Evolutionary conservation across 2,113 vertebrate species (phyloP).

Genomic region (Smithornis capensis): DNA sequence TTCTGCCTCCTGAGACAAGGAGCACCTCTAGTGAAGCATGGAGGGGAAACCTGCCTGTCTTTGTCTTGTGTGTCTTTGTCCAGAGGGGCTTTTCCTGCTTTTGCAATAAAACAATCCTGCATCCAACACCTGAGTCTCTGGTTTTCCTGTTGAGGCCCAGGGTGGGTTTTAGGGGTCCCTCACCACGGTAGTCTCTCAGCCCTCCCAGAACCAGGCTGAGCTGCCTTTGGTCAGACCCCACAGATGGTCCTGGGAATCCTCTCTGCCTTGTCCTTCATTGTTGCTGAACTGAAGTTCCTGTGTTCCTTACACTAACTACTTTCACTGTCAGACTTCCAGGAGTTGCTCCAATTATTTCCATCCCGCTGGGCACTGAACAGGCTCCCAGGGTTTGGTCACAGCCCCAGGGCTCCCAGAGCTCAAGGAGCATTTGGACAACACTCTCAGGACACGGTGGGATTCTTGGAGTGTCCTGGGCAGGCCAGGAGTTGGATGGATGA

Average conservation of each 20-base stretch:
- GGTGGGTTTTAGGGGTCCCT: fast-evolving
- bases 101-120: constrained; percentile 3
- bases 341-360: not conserved
- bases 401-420: not conserved
- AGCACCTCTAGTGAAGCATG: not conserved
- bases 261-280: not conserved
- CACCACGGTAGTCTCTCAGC: fast-evolving
- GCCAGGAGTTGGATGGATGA: not conserved
- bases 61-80: fast-evolving
- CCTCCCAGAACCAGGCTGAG: not conserved
- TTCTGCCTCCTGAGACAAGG: not conserved
- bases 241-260: not conserved
- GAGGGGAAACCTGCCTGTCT: not conserved
- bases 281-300: not conserved
- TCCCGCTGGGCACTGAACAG: not conserved
- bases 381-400: too few species aligned
- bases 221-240: too few species aligned
- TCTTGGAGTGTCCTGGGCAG: not conserved
- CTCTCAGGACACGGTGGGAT: not conserved
- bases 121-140: not conserved
- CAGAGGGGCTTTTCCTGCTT: not conserved
- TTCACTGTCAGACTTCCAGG: not conserved
- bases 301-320: not conserved
- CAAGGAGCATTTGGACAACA: fast-evolving
- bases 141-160: not conserved